Evolutionary conservation across 2,888 invertebrate species (phyloP).

Genomic region (Dicyrtomina minuta): DNA sequence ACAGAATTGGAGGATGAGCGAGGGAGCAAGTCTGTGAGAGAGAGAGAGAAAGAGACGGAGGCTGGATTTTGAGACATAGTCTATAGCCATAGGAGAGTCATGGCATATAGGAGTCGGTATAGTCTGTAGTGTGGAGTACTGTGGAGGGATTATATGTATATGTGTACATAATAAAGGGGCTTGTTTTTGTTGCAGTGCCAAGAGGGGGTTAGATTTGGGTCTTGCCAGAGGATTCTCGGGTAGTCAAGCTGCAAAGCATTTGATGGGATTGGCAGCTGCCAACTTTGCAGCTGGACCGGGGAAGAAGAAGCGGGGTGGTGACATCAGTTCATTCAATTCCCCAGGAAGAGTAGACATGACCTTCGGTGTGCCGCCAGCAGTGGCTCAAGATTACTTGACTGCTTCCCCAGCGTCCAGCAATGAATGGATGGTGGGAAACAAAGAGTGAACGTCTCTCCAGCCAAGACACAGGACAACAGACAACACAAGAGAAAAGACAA

Average conservation of each 20-base stretch:
- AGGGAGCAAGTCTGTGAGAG: background rate
- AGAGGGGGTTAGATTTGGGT: constrained; percentile 84
- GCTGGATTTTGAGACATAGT: too few relatives aligned
- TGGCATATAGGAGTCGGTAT: background rate
- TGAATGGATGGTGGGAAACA: constrained; percentile 45
- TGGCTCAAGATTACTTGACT: constrained; percentile 28
- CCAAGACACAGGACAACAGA: background rate
- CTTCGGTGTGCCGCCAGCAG: background rate
- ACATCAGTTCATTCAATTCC: constrained; percentile 25
- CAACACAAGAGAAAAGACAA: constrained; percentile 23
- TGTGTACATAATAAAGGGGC: background rate
- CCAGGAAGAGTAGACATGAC: constrained; percentile 27
- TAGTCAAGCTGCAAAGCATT: constrained; percentile 84
- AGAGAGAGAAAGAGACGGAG: too few relatives aligned
- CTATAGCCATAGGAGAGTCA: background rate
- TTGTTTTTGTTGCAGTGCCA: constrained; percentile 63
- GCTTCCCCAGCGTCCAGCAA: constrained; percentile 37
- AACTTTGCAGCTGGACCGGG: constrained; percentile 67
- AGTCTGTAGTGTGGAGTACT: background rate
- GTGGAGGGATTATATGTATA: background rate
- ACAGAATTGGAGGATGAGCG: background rate
- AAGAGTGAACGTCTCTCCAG: constrained; percentile 35
- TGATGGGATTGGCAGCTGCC: constrained; percentile 83
- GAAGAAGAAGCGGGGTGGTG: constrained; percentile 51
- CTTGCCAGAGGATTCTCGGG: constrained; percentile 85